phyloP scores from a whole-genome alignment of 2,113 vertebrate genomes.

The Tichodroma muraria region DNA sequence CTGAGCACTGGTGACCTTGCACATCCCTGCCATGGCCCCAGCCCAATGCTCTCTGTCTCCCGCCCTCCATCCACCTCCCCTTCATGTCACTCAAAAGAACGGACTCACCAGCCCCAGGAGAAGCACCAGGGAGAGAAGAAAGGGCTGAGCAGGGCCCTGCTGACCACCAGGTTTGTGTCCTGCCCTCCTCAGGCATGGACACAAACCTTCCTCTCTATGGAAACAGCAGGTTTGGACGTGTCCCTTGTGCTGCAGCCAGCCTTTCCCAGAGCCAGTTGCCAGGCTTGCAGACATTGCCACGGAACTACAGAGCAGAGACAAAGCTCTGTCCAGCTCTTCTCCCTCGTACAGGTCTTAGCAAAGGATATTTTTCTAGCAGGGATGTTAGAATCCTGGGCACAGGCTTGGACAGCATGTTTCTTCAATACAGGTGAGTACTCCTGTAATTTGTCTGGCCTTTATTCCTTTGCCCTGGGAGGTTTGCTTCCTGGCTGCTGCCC shows the following conservation, averaged over 20 bases:
- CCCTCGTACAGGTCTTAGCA: not conserved
- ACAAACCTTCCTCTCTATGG: conserved; percentile 25
- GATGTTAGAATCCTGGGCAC: not conserved
- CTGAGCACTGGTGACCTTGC: not conserved
- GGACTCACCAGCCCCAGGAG: not conserved
- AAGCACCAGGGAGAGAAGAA: not conserved
- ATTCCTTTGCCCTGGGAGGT: not conserved
- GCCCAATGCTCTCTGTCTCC: not conserved
- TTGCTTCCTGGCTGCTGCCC: not conserved
- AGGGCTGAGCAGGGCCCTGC: not conserved
- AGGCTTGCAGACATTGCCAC: not conserved
- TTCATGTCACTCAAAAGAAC: not conserved
- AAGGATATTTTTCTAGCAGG: not conserved
- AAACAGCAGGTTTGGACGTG: not conserved
- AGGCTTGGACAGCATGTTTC: not conserved
- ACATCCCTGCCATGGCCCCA: not conserved
- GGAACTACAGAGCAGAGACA: not conserved
- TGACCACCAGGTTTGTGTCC: not conserved
- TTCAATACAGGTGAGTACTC: not conserved
- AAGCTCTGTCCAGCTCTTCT: not conserved
- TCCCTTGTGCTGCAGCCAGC: accelerated
- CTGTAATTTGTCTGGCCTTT: not conserved
- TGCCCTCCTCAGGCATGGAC: not conserved
- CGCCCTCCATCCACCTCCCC: not conserved
- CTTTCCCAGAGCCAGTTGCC: not conserved